Conservation (phyloP, 2,113 vertebrate species). For the Myrmecobius fasciatus region DNA sequence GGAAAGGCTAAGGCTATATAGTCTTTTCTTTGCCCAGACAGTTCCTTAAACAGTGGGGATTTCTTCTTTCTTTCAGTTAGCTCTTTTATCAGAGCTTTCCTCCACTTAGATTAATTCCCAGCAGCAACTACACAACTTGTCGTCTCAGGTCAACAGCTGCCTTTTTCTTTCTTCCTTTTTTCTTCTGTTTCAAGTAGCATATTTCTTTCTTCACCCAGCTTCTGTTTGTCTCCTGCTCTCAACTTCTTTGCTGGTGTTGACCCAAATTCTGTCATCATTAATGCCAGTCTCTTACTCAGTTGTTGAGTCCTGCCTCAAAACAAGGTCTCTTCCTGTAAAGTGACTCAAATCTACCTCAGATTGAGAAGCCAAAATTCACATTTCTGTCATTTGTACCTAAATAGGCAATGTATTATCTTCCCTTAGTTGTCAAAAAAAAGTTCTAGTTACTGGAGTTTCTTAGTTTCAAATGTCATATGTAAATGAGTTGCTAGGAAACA, state of each 20-base stretch:
- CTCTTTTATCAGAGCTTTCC: not conserved
- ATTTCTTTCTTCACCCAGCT: not conserved
- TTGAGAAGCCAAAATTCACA: not conserved
- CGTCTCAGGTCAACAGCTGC: not conserved
- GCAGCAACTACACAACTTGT: not conserved
- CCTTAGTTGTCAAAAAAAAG: not conserved
- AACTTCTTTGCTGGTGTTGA: not conserved
- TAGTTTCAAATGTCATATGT: not conserved
- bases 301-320: not conserved
- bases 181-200: not conserved
- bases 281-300: not conserved
- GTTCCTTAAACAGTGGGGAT: not conserved
- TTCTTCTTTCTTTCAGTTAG: not conserved
- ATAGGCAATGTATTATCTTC: not conserved
- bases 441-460: not conserved
- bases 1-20: not conserved
- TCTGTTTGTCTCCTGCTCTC: not conserved
- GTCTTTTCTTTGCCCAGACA: not conserved
- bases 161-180: not conserved
- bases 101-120: not conserved
- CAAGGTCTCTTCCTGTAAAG: not conserved
- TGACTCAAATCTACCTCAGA: not conserved
- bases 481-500: not conserved
- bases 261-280: not conserved
- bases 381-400: not conserved